phyloP scores from a whole-genome alignment of 2,888 invertebrate species.

The Heliconius charithonia region DNA sequence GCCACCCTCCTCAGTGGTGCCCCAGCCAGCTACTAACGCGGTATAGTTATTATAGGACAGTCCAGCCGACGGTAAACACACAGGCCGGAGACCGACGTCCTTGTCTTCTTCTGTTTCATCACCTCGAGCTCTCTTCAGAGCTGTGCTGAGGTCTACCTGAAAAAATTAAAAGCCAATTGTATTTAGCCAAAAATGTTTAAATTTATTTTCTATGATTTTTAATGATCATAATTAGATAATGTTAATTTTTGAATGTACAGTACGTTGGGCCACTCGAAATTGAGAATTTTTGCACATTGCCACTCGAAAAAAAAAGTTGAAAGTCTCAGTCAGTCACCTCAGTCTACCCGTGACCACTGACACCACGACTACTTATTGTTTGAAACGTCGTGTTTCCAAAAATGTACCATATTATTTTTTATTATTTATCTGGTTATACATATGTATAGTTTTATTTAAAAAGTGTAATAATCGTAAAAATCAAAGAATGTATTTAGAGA shows the following conservation, averaged over 20 bases:
- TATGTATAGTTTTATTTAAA: too few species aligned
- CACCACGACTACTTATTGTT: too few species aligned
- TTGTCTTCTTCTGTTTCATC: constrained; percentile 54
- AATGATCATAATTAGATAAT: background rate
- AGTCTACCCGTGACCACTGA: too few species aligned
- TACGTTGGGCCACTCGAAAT: background rate
- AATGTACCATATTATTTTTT: too few species aligned
- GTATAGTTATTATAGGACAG: constrained; percentile 79
- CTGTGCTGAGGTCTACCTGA: constrained; percentile 72
- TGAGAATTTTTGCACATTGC: too few species aligned
- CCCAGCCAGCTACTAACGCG: constrained; percentile 91
- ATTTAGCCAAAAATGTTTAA: background rate
- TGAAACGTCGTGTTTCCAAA: too few species aligned
- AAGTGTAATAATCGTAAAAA: too few species aligned
- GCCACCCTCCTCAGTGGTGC: constrained; percentile 88
- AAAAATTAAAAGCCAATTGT: constrained; percentile 18
- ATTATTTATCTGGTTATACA: too few species aligned
- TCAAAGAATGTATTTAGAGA: too few species aligned
- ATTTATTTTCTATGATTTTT: background rate
- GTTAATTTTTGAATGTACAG: background rate
- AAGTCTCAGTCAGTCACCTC: too few species aligned
- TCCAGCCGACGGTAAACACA: constrained; percentile 88
- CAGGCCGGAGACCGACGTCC: constrained; percentile 86
- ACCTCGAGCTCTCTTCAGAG: constrained; percentile 58
- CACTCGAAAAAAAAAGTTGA: too few species aligned